Conservation (phyloP, 2,797 vertebrate genomes). For the Paratrypauchen microcephalus region DNA sequence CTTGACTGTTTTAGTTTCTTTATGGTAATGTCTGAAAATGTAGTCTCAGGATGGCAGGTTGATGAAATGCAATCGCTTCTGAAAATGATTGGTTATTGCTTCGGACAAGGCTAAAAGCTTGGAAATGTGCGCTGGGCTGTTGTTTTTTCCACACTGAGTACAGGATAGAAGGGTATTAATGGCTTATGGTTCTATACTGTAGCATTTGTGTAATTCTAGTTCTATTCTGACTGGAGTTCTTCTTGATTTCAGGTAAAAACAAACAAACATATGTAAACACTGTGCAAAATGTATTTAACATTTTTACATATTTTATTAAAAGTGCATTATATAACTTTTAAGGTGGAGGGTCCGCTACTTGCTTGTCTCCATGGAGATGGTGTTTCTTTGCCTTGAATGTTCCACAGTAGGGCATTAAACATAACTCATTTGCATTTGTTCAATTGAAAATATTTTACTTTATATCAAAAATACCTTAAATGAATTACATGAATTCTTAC, state of each 20-base stretch:
- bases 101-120: slow-evolving; percentile 42
- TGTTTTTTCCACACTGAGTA: slow-evolving; percentile 30
- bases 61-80: slow-evolving; percentile 31
- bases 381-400: no score
- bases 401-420: no score
- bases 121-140: slow-evolving; percentile 38
- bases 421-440: no score
- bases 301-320: no score
- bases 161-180: background rate
- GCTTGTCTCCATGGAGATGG: no score
- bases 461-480: no score
- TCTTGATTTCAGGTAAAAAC: background rate
- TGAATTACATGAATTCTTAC: no score
- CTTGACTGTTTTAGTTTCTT: slow-evolving; percentile 41
- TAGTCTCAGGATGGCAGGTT: slow-evolving; percentile 33
- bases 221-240: background rate
- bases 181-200: background rate
- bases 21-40: slow-evolving; percentile 35
- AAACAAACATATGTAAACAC: no score
- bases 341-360: no score
- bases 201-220: background rate
- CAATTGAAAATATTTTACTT: no score
- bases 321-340: no score
- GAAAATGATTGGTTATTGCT: slow-evolving; percentile 36
- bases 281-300: no score